Evolutionary conservation across 2,797 vertebrate genomes (phyloP), one percentile per base, ranked within the genome.

Genomic region (Muscicapa comitata): DNA sequence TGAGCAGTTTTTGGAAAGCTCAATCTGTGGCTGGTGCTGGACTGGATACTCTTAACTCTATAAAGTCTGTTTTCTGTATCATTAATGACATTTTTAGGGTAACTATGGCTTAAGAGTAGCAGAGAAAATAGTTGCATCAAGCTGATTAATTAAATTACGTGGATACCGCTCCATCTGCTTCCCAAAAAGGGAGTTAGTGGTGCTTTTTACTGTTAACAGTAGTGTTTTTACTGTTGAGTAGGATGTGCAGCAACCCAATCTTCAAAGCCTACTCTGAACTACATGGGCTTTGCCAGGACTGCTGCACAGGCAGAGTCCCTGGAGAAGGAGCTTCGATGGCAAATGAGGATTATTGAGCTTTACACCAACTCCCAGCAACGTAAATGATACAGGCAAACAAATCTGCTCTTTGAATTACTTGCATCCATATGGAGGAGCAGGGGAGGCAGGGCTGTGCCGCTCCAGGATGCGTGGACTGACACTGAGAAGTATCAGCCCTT

Each of bases 281-380:
- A 3, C 15, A 9, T 1, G 14, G 40, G 33, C 51, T 88, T 70
- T 88, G 71, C 88, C 90, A 88, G 93, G 80, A 26, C 54, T 86
- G 47, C 90, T 90, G 82, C 79, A 37, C 15, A 55, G 68, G 58
- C 81, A 47, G 37, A 65, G 54, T 58, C 91, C 79, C 76, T 35
- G 67, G 79, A 81, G 86, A 91, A 84, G 73, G n/a, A 70, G 51
- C 47, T 79, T 93, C 42, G 2, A 45, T 93, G 83, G 92, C 58
- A 92, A 95, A 88, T 51, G 58, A 95, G 73, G 70, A 84, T 93
- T 88, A 88, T 65, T 90, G 73, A 82, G 55, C 93, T 94, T 93
- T 95, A 67, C 92, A 92, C 66, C 83, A 88, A 33, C 80, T 94
- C 92, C 59, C 86, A 88, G 80, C 54, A 73, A 70, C 3, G 2